A percentile compares a stretch with the other conserved stretches of the same genome.
phyloP scores from a whole-genome alignment of 2,888 invertebrate species.

The Mamestra brassicae region DNA sequence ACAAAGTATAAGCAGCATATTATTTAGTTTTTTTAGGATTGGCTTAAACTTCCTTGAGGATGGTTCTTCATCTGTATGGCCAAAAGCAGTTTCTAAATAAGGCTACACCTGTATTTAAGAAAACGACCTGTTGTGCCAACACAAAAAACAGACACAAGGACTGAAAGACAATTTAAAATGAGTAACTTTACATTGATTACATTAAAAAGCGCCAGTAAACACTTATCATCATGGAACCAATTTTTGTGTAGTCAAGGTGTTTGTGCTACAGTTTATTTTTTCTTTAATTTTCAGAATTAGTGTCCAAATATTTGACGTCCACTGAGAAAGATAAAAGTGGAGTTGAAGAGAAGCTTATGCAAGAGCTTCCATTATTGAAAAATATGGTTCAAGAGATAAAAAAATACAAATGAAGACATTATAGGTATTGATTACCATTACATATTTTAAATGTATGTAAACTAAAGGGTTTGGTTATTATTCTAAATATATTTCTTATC shows the following conservation, averaged over 20 bases:
- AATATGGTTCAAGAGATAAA: constrained; percentile 84
- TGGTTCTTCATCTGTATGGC: too few species aligned
- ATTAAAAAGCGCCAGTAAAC: not conserved
- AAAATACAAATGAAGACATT: constrained; percentile 79
- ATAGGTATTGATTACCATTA: constrained; percentile 10
- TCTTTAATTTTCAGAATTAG: constrained; percentile 77
- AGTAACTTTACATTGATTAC: not conserved
- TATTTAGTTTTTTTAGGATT: too few species aligned
- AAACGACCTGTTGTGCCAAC: not conserved
- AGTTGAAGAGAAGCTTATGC: constrained; percentile 78
- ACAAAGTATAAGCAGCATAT: too few species aligned
- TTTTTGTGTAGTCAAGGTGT: not conserved
- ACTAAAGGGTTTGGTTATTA: constrained; percentile 16
- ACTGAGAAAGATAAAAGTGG: constrained; percentile 79
- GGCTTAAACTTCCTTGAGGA: too few species aligned
- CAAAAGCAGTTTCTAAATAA: too few species aligned
- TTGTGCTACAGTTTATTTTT: not conserved
- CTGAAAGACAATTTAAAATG: not conserved
- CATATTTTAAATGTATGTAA: constrained; percentile 18
- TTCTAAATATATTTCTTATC: constrained; percentile 22
- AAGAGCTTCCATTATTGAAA: constrained; percentile 81
- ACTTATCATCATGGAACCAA: not conserved
- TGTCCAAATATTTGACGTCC: constrained; percentile 83
- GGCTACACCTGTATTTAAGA: too few species aligned
- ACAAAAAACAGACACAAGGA: not conserved